phyloP scores from a whole-genome alignment of 1,140 invertebrate species.

The Augochlora pura region DNA sequence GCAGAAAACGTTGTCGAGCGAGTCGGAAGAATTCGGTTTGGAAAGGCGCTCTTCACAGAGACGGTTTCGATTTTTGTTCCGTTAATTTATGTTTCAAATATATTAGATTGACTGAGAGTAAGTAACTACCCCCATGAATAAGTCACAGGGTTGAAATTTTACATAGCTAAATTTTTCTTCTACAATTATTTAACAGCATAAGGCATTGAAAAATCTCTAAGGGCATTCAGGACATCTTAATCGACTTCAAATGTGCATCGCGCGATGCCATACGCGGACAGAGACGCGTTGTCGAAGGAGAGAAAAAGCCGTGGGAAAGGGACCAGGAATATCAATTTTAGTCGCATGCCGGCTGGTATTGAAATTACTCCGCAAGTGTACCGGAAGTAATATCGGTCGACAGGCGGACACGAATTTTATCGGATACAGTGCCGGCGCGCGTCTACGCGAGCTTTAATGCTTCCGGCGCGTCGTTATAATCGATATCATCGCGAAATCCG shows the following conservation, averaged over 20 bases:
- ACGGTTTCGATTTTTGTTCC: too few relatives aligned
- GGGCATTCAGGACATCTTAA: too few relatives aligned
- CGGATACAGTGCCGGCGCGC: slow-evolving; percentile 23
- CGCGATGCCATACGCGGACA: background rate
- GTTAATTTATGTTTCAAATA: too few relatives aligned
- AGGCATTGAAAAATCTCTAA: too few relatives aligned
- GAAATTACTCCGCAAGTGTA: slow-evolving; percentile 11
- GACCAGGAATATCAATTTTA: background rate
- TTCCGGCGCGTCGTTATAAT: slow-evolving; percentile 59
- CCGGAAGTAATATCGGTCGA: slow-evolving; percentile 63
- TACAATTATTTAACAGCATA: too few relatives aligned
- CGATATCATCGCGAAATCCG: slow-evolving; percentile 60
- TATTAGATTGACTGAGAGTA: too few relatives aligned
- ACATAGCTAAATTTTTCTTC: too few relatives aligned
- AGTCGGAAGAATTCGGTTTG: too few relatives aligned
- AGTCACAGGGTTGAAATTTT: too few relatives aligned
- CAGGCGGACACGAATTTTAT: slow-evolving; percentile 66
- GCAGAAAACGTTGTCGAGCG: too few relatives aligned
- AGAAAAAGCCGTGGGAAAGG: background rate
- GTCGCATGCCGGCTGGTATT: background rate
- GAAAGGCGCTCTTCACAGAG: too few relatives aligned
- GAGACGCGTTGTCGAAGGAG: background rate
- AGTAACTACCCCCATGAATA: too few relatives aligned
- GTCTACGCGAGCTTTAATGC: slow-evolving; percentile 51
- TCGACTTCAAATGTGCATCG: background rate